A percentile compares a stretch with the other conserved stretches of the same genome.
Conservation (phyloP, 1,140 invertebrate genomes). For the Venustaconcha ellipsiformis region DNA sequence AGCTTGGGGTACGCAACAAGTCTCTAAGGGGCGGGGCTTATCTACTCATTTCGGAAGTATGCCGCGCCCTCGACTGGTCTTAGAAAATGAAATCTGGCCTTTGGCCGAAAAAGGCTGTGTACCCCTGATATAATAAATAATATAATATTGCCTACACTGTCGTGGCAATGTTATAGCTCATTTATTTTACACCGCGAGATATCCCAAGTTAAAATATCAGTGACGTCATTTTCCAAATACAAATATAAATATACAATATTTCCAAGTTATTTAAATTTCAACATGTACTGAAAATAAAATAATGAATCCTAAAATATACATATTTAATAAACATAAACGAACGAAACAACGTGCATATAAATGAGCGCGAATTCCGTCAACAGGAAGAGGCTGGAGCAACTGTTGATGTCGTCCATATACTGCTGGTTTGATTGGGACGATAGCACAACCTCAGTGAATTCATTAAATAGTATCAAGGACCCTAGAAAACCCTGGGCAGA, state of each 20-base stretch:
- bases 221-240: background rate
- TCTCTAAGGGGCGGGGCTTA: too few species aligned
- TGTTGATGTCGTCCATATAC: background rate
- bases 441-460: conserved; percentile 12
- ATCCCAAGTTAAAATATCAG: background rate
- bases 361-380: background rate
- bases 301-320: too few species aligned
- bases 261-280: too few species aligned
- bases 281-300: too few species aligned
- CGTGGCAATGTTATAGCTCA: background rate
- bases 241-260: background rate
- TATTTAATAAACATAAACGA: too few species aligned
- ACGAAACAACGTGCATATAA: background rate
- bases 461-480: conserved; percentile 10
- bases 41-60: too few species aligned
- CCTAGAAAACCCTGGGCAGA: background rate
- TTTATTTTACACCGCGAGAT: too few species aligned
- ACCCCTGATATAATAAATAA: too few species aligned
- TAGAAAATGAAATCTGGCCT: too few species aligned
- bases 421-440: conserved; percentile 19
- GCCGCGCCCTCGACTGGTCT: too few species aligned
- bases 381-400: background rate
- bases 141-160: background rate
- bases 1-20: too few species aligned
- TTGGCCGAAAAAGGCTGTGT: too few species aligned